Base-by-base conservation (phyloP, 2,797 vertebrate genomes). In the Tiaroga cobitis region DNA sequence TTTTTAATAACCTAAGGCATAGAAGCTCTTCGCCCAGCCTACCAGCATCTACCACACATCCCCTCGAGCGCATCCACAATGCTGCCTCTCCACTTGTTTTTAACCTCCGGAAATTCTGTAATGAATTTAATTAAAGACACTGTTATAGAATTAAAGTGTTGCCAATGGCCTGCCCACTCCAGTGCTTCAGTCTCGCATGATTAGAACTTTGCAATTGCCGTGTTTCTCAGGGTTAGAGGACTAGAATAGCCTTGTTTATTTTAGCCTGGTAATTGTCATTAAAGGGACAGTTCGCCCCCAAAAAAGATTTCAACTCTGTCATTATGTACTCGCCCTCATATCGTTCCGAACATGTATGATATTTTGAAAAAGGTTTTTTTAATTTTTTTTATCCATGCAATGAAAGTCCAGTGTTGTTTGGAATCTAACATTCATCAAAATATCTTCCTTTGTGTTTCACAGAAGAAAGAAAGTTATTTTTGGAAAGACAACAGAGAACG, bases 1-100 rank as follows among this genome's bases (percentile, higher is more conserved):
- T 81, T 76, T 29, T 81, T 65, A 88, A 80, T 76, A 80, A 78
- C 78, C 74, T 82, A 54, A 70, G 63, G 72, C 49, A 59, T 75
- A 32, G 63, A 85, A 75, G 21, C 67, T 80, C 37, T 77, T 29
- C 3, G 18, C 41, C 46, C 16, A 18, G 56, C 9, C 74, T 68
- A n/a, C 51, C 29, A 46, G 51, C 83, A 84, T 61, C 32, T 46
- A 77, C 34, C 46, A 46, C 74, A 39, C 61, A 43, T 32, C 74
- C 82, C 68, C 76, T 49, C 21, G 9, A 85, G 67, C 9, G 7
- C 54, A 49, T 85, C 77, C 56, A 74, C 68, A 65, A 65, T 37
- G 54, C 49, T 72, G 54, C 46, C 5, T 13, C 73, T 68, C n/a
- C 21, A 68, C 67, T 73, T 65, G 43, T 80, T 85, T 85, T 74